Conservation (phyloP, 2,113 vertebrate genomes). For the Clupea harengus region DNA sequence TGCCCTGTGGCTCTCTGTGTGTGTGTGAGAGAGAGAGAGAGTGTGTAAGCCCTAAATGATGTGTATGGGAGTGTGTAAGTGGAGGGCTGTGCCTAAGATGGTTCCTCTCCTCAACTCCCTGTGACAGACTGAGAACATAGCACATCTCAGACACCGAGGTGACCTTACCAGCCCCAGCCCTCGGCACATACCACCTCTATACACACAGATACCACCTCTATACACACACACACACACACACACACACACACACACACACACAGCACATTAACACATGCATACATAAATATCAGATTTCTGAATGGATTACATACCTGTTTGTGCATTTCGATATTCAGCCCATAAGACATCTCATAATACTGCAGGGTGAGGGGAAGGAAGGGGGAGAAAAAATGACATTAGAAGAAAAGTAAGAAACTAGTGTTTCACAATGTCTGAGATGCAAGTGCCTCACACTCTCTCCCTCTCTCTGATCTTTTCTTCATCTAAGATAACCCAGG, state of each 20-base stretch:
- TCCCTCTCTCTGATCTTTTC: not conserved
- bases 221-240: not conserved
- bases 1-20: constrained; percentile 41
- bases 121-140: not conserved
- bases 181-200: not conserved
- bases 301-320: constrained; percentile 80
- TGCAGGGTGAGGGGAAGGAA: constrained; percentile 55
- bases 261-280: not conserved
- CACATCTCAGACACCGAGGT: not conserved
- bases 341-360: constrained; percentile 96
- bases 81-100: not conserved
- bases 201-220: not conserved
- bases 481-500: not conserved
- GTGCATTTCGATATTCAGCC: constrained; percentile 95
- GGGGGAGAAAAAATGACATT: constrained; percentile 1
- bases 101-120: not conserved
- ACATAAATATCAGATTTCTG: not conserved
- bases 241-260: not conserved
- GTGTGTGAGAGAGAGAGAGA: not conserved
- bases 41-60: not conserved
- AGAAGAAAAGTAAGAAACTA: not conserved
- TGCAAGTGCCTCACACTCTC: not conserved
- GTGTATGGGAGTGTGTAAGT: not conserved
- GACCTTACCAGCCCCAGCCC: not conserved
- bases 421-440: not conserved